Evolutionary conservation across 2,797 vertebrate species (phyloP), one percentile per base, ranked within the genome.

Genomic region (Artibeus jamaicensis): DNA sequence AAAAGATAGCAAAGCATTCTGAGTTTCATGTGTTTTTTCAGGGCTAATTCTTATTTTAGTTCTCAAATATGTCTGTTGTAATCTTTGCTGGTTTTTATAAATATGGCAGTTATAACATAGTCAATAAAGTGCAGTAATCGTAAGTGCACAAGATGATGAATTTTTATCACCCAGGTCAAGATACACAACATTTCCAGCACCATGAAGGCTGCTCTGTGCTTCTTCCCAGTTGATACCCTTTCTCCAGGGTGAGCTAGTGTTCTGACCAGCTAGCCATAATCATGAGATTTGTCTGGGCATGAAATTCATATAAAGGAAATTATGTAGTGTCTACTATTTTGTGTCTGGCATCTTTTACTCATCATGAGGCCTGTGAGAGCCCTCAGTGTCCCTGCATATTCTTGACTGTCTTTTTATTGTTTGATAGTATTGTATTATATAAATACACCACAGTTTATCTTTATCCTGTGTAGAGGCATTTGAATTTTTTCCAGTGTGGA

Each of bases 81-180:
- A 86, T 86, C n/a, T 91, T 53, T 76, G 62, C 39, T 88, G 32
- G 24, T 46, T 96, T 86, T 73, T 8, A 67, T 62, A 89, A 71
- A 46, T n/a, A 53, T 12, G 65, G 26, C 91, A 74, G 0, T 71
- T 71, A 93, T 44, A 89, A 65, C 14, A 78, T 77, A 44, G 78
- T 92, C 42, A 88, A 34, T 83, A 93, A 86, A 79, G 48, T 91
- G 0, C 55, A 82, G 55, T 82, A 82, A 83, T 92, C 37, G 39
- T 88, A 70, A n/a, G 8, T 48, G 3, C 79, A 81, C 5, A 93
- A 48, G 14, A 82, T 91, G 29, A 87, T 90, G 55, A 93, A 84
- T 77, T 96, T 76, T 89, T 89, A 73, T 92, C 48, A 93, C 14
- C 50, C 48, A 81, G 29, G 46, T 94, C n/a, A 93, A 89, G 39